Evolutionary conservation across 2,113 vertebrate species (phyloP).

Genomic region (Poeciliopsis retropinna): DNA sequence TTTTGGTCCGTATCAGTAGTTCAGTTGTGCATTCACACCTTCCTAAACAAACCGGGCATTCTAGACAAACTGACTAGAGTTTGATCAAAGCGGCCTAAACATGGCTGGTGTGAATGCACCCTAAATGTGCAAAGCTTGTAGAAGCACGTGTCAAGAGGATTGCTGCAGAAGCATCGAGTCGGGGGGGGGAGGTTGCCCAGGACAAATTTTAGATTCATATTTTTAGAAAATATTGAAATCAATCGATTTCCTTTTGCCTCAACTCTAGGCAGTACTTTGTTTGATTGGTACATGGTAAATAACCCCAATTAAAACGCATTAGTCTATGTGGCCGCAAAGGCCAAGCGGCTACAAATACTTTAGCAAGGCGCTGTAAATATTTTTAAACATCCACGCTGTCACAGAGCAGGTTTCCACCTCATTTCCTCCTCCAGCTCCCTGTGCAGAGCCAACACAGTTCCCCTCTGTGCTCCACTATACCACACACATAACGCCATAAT

Average conservation of each 20-base stretch:
- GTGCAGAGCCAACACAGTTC: background rate
- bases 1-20: no score
- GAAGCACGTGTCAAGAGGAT: background rate
- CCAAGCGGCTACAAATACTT: background rate
- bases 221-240: background rate
- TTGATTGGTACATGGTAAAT: background rate
- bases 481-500: constrained; percentile 7
- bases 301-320: background rate
- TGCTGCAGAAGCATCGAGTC: background rate
- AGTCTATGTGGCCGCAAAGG: background rate
- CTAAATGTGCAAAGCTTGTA: background rate
- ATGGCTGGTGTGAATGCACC: no score
- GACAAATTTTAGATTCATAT: background rate
- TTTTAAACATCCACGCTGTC: background rate
- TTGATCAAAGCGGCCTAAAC: no score
- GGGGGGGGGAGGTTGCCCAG: no score
- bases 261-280: background rate
- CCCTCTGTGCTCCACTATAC: background rate
- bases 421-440: background rate
- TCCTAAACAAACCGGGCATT: no score
- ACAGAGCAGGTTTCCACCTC: background rate
- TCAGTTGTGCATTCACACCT: no score
- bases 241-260: background rate
- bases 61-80: no score
- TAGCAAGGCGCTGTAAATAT: background rate